These are phyloP conservation scores for Acronicta psi DNA, from an alignment of 2,888 invertebrate genomes.

Conservation along the genomic window DNA sequence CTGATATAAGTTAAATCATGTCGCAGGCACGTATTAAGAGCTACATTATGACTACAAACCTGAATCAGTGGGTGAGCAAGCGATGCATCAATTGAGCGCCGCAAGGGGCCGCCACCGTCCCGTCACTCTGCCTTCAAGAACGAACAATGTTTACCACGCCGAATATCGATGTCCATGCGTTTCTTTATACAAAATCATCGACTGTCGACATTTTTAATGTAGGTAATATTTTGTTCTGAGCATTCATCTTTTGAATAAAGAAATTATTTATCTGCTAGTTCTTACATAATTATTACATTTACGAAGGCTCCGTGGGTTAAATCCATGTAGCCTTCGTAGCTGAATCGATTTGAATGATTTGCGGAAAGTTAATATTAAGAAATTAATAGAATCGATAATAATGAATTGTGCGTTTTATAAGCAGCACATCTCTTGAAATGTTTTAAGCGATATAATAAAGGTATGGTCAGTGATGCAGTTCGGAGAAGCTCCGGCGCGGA, in stretches of 20 bases:
- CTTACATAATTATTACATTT: too few relatives aligned
- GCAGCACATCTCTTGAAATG: slow-evolving; percentile 61
- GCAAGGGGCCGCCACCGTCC: slow-evolving; percentile 80
- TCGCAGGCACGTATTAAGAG: slow-evolving; percentile 56
- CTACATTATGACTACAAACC: slow-evolving; percentile 64
- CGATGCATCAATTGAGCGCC: slow-evolving; percentile 85
- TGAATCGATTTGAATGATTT: not conserved
- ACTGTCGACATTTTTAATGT: slow-evolving; percentile 53
- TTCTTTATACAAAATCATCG: slow-evolving; percentile 53
- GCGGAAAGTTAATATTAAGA: slow-evolving; percentile 2
- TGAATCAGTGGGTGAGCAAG: slow-evolving; percentile 72
- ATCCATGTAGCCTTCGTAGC: not conserved
- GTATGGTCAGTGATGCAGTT: slow-evolving; percentile 71
- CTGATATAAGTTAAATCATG: slow-evolving; percentile 55
- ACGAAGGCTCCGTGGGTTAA: too few relatives aligned
- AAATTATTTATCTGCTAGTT: slow-evolving; percentile 1
- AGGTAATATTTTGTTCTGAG: slow-evolving; percentile 16
- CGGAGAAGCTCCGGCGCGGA: slow-evolving; percentile 76
- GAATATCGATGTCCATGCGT: slow-evolving; percentile 64
- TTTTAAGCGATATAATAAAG: slow-evolving; percentile 66
- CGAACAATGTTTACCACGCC: slow-evolving; percentile 61
- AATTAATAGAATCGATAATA: slow-evolving; percentile 46
- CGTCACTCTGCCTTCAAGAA: slow-evolving; percentile 66
- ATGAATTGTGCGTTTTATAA: slow-evolving; percentile 13
- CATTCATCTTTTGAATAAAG: slow-evolving; percentile 11